Evolutionary conservation across 2,888 invertebrate species (phyloP).

Genomic region (Chrysotoxum bicinctum): DNA sequence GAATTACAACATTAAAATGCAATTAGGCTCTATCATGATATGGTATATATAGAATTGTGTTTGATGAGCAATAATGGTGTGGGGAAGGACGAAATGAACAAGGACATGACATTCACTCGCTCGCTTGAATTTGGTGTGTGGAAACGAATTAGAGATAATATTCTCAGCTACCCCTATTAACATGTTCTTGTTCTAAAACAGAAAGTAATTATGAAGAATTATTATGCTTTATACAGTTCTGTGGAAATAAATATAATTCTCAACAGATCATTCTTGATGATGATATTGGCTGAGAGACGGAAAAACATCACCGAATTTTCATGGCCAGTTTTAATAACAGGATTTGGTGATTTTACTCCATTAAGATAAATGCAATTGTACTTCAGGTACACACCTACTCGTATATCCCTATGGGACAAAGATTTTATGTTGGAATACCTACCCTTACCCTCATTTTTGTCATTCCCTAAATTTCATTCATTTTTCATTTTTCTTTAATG

Average conservation of each 20-base stretch:
- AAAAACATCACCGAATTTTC: not conserved
- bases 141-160: conserved; percentile 49
- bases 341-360: not conserved
- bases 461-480: too few species aligned
- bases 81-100: conserved; percentile 18
- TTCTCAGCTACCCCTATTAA: conserved; percentile 12
- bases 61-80: not conserved
- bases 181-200: conserved; percentile 41
- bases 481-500: too few species aligned
- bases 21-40: conserved; percentile 52
- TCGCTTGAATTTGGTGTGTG: not conserved
- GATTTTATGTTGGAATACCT: too few species aligned
- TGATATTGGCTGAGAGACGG: not conserved
- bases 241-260: not conserved
- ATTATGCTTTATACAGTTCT: not conserved
- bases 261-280: not conserved
- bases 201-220: conserved; percentile 61
- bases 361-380: not conserved
- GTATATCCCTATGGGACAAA: too few species aligned
- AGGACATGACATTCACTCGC: conserved; percentile 56
- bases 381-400: too few species aligned
- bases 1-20: conserved; percentile 62
- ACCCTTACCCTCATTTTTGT: too few species aligned
- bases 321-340: conserved; percentile 1
- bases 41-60: not conserved